phyloP scores from a whole-genome alignment of 2,888 invertebrate genomes.

The Drosophila prolongata region DNA sequence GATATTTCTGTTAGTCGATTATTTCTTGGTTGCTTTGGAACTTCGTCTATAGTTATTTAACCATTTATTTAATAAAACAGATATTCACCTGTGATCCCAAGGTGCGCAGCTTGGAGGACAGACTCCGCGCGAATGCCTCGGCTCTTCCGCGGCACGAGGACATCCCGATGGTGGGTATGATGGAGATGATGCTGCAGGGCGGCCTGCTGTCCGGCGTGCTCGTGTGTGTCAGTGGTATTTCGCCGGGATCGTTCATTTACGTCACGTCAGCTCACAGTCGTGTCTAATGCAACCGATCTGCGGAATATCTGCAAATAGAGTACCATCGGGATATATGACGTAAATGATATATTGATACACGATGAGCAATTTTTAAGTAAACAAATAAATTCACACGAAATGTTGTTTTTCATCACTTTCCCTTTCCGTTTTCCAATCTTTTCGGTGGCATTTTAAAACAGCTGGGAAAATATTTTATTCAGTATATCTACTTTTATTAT shows the following conservation, averaged over 20 bases:
- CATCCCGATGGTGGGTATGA: slow-evolving; percentile 87
- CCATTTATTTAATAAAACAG: too few species aligned
- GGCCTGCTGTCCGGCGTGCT: slow-evolving; percentile 85
- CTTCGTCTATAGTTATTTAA: too few species aligned
- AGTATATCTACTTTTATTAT: slow-evolving; percentile 39
- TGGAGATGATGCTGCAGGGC: slow-evolving; percentile 89
- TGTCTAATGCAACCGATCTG: slow-evolving; percentile 62
- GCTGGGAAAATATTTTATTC: slow-evolving; percentile 32
- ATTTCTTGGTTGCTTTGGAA: too few species aligned
- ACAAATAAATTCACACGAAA: slow-evolving; percentile 62
- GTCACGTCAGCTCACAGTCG: slow-evolving; percentile 57
- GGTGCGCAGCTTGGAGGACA: slow-evolving; percentile 90
- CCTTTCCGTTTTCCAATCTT: slow-evolving; percentile 14
- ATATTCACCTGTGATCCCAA: slow-evolving; percentile 86
- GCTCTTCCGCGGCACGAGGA: slow-evolving; percentile 93
- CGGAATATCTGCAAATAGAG: slow-evolving; percentile 54
- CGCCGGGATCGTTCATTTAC: slow-evolving; percentile 84
- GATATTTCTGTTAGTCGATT: too few species aligned
- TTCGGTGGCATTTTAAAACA: slow-evolving; percentile 25
- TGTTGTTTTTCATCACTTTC: slow-evolving; percentile 29
- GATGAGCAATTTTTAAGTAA: slow-evolving; percentile 48
- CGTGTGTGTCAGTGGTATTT: slow-evolving; percentile 82
- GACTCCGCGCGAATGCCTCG: slow-evolving; percentile 91
- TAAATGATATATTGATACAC: slow-evolving; percentile 28
- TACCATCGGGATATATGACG: slow-evolving; percentile 23